phyloP scores from a whole-genome alignment of 2,113 vertebrate species.

The Oplegnathus fasciatus region DNA sequence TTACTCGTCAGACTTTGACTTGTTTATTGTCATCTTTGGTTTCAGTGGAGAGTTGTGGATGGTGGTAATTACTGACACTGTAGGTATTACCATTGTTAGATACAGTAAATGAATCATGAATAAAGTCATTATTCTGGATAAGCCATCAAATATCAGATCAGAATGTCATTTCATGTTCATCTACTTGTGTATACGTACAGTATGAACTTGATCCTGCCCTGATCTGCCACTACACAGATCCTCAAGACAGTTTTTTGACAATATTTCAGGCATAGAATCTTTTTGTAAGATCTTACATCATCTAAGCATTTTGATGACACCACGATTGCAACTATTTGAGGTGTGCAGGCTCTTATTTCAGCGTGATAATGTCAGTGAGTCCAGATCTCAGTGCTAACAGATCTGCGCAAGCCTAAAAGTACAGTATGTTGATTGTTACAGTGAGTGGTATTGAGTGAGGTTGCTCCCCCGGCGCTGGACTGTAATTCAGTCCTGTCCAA shows the following conservation, averaged over 20 bases:
- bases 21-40: neutral
- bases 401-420: neutral
- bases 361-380: neutral
- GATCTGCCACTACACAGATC: neutral
- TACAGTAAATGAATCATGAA: neutral
- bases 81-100: neutral
- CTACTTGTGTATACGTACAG: neutral
- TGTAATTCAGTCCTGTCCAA: slow-evolving; percentile 22
- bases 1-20: neutral
- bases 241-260: neutral
- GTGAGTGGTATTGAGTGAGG: neutral
- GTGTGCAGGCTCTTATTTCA: neutral
- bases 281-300: too few relatives aligned
- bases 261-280: neutral
- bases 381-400: neutral
- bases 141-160: neutral
- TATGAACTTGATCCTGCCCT: too few relatives aligned
- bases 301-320: neutral
- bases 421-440: slow-evolving; percentile 21
- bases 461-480: slow-evolving; percentile 10
- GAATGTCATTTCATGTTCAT: neutral
- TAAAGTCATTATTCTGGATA: neutral
- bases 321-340: neutral
- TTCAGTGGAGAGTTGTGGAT: neutral
- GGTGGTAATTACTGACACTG: neutral